These are phyloP conservation scores for Melierax canorus DNA, from an alignment of 2,113 vertebrate genomes.

Conservation along the genomic window DNA sequence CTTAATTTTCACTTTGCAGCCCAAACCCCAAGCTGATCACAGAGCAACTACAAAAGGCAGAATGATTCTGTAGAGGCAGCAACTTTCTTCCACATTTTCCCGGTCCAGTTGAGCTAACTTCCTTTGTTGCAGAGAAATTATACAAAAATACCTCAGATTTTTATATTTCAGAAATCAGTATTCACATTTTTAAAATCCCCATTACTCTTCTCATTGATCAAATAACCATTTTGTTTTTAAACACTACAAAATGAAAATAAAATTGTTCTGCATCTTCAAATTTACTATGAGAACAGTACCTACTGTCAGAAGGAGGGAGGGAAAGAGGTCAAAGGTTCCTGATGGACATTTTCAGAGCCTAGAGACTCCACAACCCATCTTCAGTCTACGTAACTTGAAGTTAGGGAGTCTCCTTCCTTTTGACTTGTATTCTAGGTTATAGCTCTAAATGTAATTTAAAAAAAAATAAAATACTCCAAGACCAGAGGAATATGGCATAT, in stretches of 20 bases:
- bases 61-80: neutral
- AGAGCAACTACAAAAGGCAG: neutral
- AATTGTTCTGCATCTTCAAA: neutral
- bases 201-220: neutral
- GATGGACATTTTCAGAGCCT: neutral
- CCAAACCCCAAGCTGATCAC: neutral
- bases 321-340: neutral
- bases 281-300: neutral
- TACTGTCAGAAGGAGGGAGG: neutral
- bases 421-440: neutral
- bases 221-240: neutral
- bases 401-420: neutral
- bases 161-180: neutral
- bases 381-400: neutral
- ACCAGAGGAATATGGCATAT: rapidly evolving
- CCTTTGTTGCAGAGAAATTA: neutral
- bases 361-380: neutral
- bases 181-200: neutral
- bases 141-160: neutral
- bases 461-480: neutral
- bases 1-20: neutral
- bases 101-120: neutral
- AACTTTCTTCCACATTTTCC: neutral
- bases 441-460: neutral
- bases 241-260: neutral